phyloP scores from a whole-genome alignment of 1,140 invertebrate species.

The Zaprionus vittiger region DNA sequence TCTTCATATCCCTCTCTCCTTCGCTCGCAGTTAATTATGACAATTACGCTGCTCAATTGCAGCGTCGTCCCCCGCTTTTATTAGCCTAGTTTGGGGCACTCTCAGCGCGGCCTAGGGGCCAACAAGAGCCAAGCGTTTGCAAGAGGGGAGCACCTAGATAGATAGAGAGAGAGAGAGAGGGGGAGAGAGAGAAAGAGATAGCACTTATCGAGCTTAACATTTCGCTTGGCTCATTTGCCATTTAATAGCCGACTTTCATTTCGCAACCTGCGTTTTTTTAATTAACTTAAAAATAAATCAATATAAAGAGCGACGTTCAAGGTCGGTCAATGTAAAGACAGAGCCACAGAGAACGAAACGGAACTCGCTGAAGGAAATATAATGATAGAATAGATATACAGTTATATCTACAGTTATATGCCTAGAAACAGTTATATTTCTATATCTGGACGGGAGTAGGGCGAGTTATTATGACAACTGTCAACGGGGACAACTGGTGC shows the following conservation, averaged over 20 bases:
- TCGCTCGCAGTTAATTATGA: conserved; percentile 51
- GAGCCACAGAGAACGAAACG: too few relatives aligned
- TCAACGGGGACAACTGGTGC: conserved; percentile 6
- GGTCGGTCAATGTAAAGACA: conserved; percentile 34
- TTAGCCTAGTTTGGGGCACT: conserved; percentile 36
- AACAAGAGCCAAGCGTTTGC: background rate
- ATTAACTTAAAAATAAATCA: conserved; percentile 76
- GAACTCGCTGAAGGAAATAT: too few relatives aligned
- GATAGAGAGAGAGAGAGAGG: background rate
- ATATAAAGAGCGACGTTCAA: conserved; percentile 60
- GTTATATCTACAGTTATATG: background rate
- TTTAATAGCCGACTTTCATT: conserved; percentile 44
- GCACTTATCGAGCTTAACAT: conserved; percentile 4
- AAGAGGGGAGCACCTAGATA: background rate
- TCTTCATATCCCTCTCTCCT: background rate
- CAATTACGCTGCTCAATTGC: conserved; percentile 59
- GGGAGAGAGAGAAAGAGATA: background rate
- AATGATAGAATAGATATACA: background rate
- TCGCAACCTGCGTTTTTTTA: conserved; percentile 58
- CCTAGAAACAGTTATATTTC: conserved; percentile 33
- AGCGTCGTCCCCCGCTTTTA: conserved; percentile 25
- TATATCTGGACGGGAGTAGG: background rate
- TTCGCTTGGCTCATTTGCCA: conserved; percentile 35
- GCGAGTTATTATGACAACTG: conserved; percentile 64
- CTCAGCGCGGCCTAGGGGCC: conserved; percentile 3